Conservation (phyloP, 2,113 vertebrate species). For the Marmota monax region DNA sequence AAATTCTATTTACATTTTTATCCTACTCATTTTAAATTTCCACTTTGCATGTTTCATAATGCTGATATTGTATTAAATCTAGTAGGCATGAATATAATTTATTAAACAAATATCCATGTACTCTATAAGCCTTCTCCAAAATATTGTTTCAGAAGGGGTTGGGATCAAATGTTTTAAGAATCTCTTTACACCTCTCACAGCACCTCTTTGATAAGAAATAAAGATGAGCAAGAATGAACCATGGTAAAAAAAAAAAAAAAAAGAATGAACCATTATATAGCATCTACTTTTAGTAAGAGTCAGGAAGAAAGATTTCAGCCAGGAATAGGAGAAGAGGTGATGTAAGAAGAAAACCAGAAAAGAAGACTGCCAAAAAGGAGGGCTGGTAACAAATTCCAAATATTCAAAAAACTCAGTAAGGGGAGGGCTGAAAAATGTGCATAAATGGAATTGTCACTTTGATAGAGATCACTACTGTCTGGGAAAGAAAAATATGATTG, state of each 20-base stretch:
- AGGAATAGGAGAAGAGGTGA: neutral
- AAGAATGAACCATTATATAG: neutral
- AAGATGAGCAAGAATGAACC: neutral
- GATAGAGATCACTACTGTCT: neutral
- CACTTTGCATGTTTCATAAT: neutral
- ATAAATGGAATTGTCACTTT: neutral
- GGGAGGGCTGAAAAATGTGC: neutral
- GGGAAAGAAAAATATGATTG: neutral
- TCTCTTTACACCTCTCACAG: neutral
- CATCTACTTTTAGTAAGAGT: neutral
- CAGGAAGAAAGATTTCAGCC: neutral
- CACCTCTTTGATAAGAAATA: neutral
- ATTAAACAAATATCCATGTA: neutral
- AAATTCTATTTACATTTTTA: neutral
- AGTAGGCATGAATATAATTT: neutral
- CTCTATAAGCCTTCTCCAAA: neutral
- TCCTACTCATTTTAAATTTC: conserved; percentile 17
- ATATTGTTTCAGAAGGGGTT: neutral
- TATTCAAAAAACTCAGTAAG: neutral
- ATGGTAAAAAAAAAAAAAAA: neutral
- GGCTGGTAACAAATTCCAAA: neutral
- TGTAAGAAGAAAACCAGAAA: neutral
- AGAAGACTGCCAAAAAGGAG: neutral
- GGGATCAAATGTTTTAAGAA: neutral
- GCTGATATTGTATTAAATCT: neutral